Evolutionary conservation across 2,113 vertebrate species (phyloP).

Genomic region (Artemisiospiza belli): DNA sequence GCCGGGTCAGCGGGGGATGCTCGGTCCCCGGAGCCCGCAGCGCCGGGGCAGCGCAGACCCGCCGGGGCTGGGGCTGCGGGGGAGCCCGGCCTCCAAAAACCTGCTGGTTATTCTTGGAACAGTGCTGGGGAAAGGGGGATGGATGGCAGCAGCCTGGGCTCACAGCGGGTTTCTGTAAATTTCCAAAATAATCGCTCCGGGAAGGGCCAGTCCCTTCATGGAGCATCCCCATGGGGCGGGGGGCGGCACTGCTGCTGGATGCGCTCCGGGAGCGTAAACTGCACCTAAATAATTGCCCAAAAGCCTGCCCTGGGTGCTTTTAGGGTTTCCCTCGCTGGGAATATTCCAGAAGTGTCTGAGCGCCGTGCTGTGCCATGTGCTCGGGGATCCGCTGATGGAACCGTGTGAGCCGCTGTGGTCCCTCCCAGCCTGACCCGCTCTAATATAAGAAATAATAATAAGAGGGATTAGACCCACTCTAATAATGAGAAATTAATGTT

Average conservation of each 20-base stretch:
- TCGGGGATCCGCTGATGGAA: neutral
- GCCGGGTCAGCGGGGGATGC: neutral
- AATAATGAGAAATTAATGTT: fast-evolving
- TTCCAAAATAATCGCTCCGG: fast-evolving
- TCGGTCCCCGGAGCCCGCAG: no score
- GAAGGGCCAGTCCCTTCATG: neutral
- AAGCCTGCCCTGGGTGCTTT: fast-evolving
- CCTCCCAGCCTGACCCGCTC: neutral
- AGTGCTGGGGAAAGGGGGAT: fast-evolving
- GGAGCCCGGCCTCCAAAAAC: fast-evolving
- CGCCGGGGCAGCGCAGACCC: neutral
- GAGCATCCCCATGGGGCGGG: neutral
- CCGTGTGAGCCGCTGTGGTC: fast-evolving
- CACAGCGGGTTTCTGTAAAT: fast-evolving
- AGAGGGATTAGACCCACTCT: no score
- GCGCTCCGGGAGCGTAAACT: neutral
- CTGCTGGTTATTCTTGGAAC: fast-evolving
- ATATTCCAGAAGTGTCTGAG: neutral
- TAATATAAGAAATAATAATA: no score
- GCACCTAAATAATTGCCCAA: fast-evolving
- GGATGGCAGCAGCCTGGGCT: neutral
- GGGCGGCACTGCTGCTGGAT: neutral
- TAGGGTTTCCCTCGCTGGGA: fast-evolving
- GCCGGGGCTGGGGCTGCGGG: neutral
- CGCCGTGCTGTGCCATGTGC: neutral